Evolutionary conservation across 2,113 vertebrate genomes (phyloP).

Genomic region (Pardalotus punctatus): DNA sequence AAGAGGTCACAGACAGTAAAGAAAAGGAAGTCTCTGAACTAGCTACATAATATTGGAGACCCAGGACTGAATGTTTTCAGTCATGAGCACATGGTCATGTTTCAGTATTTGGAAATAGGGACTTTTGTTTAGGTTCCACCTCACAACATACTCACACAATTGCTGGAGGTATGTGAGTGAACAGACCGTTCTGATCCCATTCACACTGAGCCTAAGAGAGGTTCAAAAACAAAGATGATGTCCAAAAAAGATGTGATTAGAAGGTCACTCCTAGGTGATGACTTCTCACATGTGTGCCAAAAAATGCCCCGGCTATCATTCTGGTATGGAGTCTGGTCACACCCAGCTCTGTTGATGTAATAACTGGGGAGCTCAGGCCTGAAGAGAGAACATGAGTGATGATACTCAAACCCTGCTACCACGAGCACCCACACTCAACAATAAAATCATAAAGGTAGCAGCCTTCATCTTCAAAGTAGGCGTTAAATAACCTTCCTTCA

Average conservation of each 20-base stretch:
- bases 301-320: not conserved
- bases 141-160: fast-evolving
- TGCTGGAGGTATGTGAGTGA: not conserved
- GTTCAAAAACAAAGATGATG: not conserved
- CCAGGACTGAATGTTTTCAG: not conserved
- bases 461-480: not conserved
- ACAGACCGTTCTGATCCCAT: not conserved
- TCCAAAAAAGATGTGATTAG: not conserved
- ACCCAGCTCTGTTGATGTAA: not conserved
- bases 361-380: not conserved
- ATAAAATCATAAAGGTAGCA: not conserved
- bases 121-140: not conserved
- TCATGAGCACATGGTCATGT: not conserved
- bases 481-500: not conserved
- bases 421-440: not conserved
- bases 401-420: not conserved
- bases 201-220: not conserved
- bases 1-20: not conserved
- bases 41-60: not conserved
- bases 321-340: not conserved
- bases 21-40: not conserved
- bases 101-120: not conserved
- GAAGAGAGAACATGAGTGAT: fast-evolving
- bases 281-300: not conserved
- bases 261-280: not conserved